A percentile compares a stretch with the other conserved stretches of the same genome.
Conservation (phyloP, 1,140 invertebrate genomes). For the Dinoponera quadriceps region DNA sequence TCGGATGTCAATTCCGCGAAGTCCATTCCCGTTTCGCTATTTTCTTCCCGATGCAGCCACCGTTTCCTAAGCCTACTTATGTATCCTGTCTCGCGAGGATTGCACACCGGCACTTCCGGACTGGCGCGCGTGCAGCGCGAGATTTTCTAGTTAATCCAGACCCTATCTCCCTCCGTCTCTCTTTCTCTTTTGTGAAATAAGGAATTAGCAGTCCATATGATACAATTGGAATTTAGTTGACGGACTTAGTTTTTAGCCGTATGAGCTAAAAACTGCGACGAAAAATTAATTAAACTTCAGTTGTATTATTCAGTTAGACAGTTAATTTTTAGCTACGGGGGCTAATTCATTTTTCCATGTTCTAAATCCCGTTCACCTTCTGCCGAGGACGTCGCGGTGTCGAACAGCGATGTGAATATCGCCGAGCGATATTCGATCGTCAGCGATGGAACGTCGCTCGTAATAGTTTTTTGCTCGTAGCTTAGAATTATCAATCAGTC, state of each 20-base stretch:
- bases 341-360: too few relatives aligned
- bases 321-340: too few relatives aligned
- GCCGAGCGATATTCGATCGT: background rate
- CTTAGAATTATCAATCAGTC: slow-evolving; percentile 1
- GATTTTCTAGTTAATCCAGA: background rate
- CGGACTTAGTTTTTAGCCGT: too few relatives aligned
- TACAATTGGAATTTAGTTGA: too few relatives aligned
- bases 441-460: too few relatives aligned
- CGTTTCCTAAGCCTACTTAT: background rate
- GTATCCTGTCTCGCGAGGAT: background rate
- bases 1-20: slow-evolving; percentile 63
- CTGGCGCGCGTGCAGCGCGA: background rate
- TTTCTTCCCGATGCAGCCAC: background rate
- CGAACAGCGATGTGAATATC: background rate
- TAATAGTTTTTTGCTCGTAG: background rate
- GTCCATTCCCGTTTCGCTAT: slow-evolving; percentile 26
- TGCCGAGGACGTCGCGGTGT: background rate
- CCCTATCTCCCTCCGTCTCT: too few relatives aligned
- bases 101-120: background rate
- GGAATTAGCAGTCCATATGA: too few relatives aligned
- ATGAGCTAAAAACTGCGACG: too few relatives aligned
- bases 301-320: too few relatives aligned
- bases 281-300: too few relatives aligned
- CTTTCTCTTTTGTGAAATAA: too few relatives aligned
- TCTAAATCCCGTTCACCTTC: background rate